Evolutionary conservation across 2,113 vertebrate species (phyloP).

Genomic region (Caranx ignobilis): DNA sequence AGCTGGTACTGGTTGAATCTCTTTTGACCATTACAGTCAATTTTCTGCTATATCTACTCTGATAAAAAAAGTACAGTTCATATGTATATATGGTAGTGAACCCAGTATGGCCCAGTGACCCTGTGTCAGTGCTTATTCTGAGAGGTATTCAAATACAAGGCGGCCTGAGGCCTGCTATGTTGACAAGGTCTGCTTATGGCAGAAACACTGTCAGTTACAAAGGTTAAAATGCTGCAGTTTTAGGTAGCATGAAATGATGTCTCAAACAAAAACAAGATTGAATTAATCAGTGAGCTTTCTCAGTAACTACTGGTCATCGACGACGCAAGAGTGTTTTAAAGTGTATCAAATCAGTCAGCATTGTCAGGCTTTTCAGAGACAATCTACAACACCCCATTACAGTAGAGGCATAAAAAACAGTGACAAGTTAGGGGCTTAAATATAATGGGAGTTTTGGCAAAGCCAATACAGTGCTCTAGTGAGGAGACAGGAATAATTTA

Average conservation of each 20-base stretch:
- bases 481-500: slow-evolving; percentile 21
- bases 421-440: neutral
- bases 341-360: neutral
- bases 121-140: slow-evolving; percentile 56
- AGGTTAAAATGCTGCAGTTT: slow-evolving; percentile 16
- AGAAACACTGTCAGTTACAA: slow-evolving; percentile 8
- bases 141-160: slow-evolving; percentile 65
- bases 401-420: slow-evolving; percentile 1
- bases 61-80: slow-evolving; percentile 29
- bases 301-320: neutral
- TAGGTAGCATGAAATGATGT: slow-evolving; percentile 20
- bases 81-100: slow-evolving; percentile 36
- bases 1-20: neutral
- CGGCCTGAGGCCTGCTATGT: slow-evolving; percentile 41
- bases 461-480: slow-evolving; percentile 10
- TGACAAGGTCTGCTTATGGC: slow-evolving; percentile 18
- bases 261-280: neutral
- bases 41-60: slow-evolving; percentile 17
- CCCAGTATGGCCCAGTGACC: slow-evolving; percentile 59
- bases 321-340: neutral
- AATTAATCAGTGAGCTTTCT: neutral
- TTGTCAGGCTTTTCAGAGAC: neutral
- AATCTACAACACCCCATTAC: neutral
- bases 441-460: neutral
- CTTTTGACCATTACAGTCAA: slow-evolving; percentile 11